Percentiles rank a stretch among this genome's conserved stretches.
These are phyloP conservation scores for Coecobrya sp. DNA, from an alignment of 2,888 invertebrate species.

Conservation along the genomic window DNA sequence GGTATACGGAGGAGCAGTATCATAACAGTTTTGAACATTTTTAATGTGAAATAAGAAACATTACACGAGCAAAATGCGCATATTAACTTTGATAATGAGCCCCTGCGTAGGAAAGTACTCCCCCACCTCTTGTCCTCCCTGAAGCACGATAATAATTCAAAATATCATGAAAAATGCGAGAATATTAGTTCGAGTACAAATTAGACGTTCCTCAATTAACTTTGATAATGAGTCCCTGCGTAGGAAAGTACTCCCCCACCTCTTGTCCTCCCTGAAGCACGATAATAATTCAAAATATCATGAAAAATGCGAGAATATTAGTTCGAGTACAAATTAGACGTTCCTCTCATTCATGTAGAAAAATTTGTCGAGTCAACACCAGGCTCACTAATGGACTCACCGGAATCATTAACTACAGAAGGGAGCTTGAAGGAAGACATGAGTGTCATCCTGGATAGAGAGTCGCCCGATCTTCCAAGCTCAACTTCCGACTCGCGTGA, in stretches of 20 bases:
- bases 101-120: background rate
- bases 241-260: background rate
- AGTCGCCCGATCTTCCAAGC: constrained; percentile 88
- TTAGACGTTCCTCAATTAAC: constrained; percentile 55
- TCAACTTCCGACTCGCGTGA: constrained; percentile 89
- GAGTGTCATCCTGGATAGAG: constrained; percentile 84
- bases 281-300: constrained; percentile 10
- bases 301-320: constrained; percentile 57
- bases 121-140: constrained; percentile 28
- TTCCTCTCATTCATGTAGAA: constrained; percentile 88
- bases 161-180: constrained; percentile 42
- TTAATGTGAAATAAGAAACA: constrained; percentile 17
- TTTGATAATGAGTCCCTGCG: constrained; percentile 20
- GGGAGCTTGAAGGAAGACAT: constrained; percentile 84
- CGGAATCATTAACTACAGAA: constrained; percentile 84
- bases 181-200: constrained; percentile 20
- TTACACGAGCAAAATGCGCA: background rate
- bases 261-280: constrained; percentile 31
- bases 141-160: constrained; percentile 22
- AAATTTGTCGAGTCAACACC: constrained; percentile 90
- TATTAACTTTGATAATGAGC: constrained; percentile 27
- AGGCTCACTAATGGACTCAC: constrained; percentile 85
- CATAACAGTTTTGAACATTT: background rate
- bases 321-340: constrained; percentile 53
- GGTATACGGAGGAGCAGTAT: background rate